Base-by-base conservation (phyloP, 2,888 invertebrate species). In the Thymelicus sylvestris region DNA sequence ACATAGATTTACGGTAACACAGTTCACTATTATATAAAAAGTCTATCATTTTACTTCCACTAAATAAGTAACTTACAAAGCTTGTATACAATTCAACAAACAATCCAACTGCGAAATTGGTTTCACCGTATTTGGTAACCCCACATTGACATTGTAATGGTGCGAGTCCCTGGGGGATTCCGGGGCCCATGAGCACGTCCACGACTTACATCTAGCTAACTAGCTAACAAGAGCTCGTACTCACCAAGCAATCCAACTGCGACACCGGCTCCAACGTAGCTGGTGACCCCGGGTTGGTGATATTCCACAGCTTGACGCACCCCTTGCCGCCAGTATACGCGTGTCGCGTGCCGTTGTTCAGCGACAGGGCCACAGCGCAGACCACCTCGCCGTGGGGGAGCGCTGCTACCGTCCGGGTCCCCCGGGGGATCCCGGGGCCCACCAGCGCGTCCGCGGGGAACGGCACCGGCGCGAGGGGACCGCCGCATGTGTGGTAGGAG, bases 241-340 rank as follows among this genome's bases (percentile, higher is more conserved):
- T 91, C 80, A 96, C 97, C 94, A 98, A 92, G 86, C 98, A 98
- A 85, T 98, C 98, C 61, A 98, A 91, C 86, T 98, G 98, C 55
- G 98, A 97, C 7, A 98, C 95, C 7, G 98, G 98, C 77, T 99
- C 98, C 50, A 98, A 90, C 81, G 98, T 97, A 66, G 97, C 97
- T 0, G 96, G 96, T 81, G 97, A 97, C 2, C 96, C 96, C 0
- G 97, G 97, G 82, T 97, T 97, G 81, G 97, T 96, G 80, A 98
- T 98, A 88, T 98, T 98, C 98, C 98, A 98, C 24, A 99, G 97
- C 91, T 99, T 99, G 75, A 99, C 99, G 88, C 98, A 98, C 41
- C 99, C 98, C 92, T 99, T 99, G 75, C 99, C 99, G 39, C 99
- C 99, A 0, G 99, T 99, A 92, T 99, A 99, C n/a, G 99, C 98